Percentiles rank a stretch among this genome's conserved stretches.
phyloP scores from a whole-genome alignment of 2,113 vertebrate species.

The Mastomys coucha region DNA sequence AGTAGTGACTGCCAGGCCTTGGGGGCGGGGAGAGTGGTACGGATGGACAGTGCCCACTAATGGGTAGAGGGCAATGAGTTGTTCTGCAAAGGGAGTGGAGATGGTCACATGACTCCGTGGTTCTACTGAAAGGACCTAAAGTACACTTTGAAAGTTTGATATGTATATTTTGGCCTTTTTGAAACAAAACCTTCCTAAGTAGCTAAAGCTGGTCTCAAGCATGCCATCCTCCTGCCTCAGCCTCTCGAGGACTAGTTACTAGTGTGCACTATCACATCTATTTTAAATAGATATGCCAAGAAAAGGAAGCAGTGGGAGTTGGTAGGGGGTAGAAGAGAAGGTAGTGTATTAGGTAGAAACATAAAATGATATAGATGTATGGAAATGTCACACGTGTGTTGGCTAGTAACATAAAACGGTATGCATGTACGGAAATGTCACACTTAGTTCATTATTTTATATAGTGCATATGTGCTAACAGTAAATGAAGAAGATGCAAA shows the following conservation, averaged over 20 bases:
- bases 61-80: neutral
- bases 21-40: neutral
- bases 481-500: neutral
- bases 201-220: neutral
- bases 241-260: neutral
- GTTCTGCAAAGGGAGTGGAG: neutral
- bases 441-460: neutral
- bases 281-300: neutral
- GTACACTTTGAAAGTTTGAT: neutral
- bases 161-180: neutral
- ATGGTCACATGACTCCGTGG: neutral
- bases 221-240: neutral
- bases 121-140: neutral
- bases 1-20: neutral
- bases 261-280: neutral
- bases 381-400: neutral
- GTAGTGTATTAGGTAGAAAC: no score
- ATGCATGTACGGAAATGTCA: neutral
- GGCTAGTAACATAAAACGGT: no score
- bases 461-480: neutral
- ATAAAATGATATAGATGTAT: neutral
- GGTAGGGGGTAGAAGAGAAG: neutral
- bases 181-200: neutral
- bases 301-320: neutral
- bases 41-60: neutral